phyloP scores from a whole-genome alignment of 2,797 vertebrate species.

The Heterohyrax brucei region DNA sequence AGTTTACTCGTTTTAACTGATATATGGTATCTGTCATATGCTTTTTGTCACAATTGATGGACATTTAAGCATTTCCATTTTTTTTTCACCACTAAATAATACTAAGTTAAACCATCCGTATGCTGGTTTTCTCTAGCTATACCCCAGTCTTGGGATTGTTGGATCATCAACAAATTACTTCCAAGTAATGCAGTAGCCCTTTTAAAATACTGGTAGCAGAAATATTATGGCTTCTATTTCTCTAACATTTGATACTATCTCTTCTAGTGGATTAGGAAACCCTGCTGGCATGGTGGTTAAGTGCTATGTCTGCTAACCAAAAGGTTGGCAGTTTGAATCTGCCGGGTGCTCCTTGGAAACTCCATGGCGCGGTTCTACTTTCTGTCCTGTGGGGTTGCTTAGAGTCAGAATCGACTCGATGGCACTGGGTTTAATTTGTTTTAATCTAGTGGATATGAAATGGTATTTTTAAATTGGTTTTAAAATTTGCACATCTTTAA shows the following conservation, averaged over 20 bases:
- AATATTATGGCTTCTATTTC: not conserved
- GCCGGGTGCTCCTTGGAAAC: no score
- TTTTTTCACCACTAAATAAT: constrained; percentile 18
- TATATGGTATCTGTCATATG: not conserved
- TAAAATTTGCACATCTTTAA: not conserved
- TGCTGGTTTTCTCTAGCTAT: not conserved
- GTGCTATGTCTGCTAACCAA: no score
- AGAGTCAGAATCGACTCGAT: no score
- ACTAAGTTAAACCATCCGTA: not conserved
- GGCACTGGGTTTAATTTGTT: no score
- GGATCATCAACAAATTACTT: not conserved
- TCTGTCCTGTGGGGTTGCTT: no score
- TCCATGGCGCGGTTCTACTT: no score
- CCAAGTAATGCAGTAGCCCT: not conserved
- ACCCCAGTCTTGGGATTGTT: not conserved
- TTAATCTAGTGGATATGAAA: not conserved
- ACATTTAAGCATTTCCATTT: not conserved
- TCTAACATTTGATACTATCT: constrained; percentile 7
- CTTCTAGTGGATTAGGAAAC: not conserved
- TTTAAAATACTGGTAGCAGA: not conserved
- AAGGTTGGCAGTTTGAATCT: no score
- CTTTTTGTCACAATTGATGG: not conserved
- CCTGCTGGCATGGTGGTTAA: no score
- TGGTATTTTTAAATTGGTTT: constrained; percentile 27
- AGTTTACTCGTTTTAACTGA: not conserved